Evolutionary conservation across 2,113 vertebrate genomes (phyloP), one percentile per base, ranked within the genome.

Genomic region (Caretta caretta): DNA sequence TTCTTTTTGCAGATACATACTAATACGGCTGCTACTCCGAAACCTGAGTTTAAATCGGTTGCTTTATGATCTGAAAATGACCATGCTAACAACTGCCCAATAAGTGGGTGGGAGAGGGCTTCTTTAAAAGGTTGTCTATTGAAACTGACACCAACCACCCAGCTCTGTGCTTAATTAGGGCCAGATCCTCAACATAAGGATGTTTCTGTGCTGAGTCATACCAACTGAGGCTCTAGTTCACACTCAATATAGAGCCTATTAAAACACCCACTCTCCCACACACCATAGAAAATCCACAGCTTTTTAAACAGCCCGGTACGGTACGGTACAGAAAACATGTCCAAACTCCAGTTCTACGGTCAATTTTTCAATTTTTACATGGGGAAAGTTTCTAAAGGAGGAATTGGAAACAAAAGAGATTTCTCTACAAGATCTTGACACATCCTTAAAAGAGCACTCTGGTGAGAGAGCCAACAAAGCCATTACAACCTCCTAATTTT

Each of bases 401-500:
- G 27, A 22, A 35, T 46, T 76, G 80, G 65, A 65, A 76, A 57
- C 9, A 46, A 94, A 19, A 9, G 53, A 86, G 86, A 69, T 35
- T 78, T 49, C 8, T 84, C n/a, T 50, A 6, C n/a, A 81, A 84
- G 65, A 65, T 51, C 91, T 88, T 83, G 54, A 53, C 78, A 80
- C 90, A 84, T 8, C 59, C 87, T 86, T 87, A 88, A 46, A 86
- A 96, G 96, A 51, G 88, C 35, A 75, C 84, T 38, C 93, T 56
- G 79, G 82, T 86, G 87, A 94, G 48, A 2, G 0, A 96, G 91
- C 83, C 54, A 87, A 78, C 48, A 42, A 57, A 84, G 93, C 31
- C 5, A 8, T 48, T 82, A 49, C 82, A 97, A 89, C 83, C 53
- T 90, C 83, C 92, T 83, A 88, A 92, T 97, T 97, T 98, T 94